Conservation (phyloP, 2,888 invertebrate species). For the Megastigmus dorsalis region DNA sequence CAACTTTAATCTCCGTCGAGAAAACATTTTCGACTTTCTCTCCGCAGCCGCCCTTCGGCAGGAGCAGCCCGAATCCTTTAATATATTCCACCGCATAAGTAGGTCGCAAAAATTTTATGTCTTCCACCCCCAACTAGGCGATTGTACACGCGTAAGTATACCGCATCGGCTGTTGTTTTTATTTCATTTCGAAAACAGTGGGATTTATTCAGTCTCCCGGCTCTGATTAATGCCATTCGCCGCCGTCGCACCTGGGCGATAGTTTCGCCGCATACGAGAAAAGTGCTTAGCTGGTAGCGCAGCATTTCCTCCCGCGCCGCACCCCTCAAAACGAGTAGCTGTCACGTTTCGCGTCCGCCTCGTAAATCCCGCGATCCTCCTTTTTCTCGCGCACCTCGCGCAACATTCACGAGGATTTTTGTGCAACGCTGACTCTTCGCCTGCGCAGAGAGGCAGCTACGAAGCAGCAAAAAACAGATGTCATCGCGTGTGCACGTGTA, state of each 20-base stretch:
- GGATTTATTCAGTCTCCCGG: too few species aligned
- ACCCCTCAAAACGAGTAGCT: conserved; percentile 29
- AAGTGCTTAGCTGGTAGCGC: background rate
- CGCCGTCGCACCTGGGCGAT: too few species aligned
- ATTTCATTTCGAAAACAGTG: background rate
- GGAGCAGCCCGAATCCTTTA: background rate
- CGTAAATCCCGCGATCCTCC: conserved; percentile 3
- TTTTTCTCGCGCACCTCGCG: background rate
- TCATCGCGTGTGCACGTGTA: background rate
- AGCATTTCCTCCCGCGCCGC: background rate
- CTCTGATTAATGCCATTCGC: too few species aligned
- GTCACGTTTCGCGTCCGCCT: conserved; percentile 29
- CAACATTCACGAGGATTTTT: conserved; percentile 3
- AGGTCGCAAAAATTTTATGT: conserved; percentile 5
- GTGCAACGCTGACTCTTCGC: background rate
- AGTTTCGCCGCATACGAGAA: too few species aligned
- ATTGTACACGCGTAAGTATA: background rate
- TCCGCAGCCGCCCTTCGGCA: too few species aligned
- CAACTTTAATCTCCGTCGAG: background rate
- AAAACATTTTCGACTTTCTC: background rate
- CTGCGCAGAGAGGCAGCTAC: too few species aligned
- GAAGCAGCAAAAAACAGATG: conserved; percentile 1
- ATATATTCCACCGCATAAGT: background rate
- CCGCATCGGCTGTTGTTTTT: background rate
- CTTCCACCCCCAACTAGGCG: background rate